phyloP scores from a whole-genome alignment of 2,113 vertebrate species.

The Hippocampus abdominalis region DNA sequence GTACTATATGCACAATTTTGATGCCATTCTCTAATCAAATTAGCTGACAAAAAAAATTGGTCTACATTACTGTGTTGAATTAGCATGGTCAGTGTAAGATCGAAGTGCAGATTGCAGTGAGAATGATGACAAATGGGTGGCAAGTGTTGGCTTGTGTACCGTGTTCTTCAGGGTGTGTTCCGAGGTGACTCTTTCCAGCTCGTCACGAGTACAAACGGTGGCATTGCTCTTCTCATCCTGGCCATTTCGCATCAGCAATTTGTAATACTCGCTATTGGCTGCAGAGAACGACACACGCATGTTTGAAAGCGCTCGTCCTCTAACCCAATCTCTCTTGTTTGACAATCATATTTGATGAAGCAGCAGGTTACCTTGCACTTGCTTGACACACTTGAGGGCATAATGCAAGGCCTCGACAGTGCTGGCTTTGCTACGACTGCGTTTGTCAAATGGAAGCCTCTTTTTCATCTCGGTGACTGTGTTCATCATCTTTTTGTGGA shows the following conservation, averaged over 20 bases:
- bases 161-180: constrained; percentile 85
- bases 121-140: not conserved
- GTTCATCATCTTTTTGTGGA: constrained; percentile 72
- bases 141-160: constrained; percentile 58
- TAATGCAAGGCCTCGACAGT: constrained; percentile 82
- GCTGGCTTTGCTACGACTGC: constrained; percentile 75
- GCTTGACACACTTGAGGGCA: constrained; percentile 81
- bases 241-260: constrained; percentile 72
- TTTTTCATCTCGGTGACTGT: constrained; percentile 87
- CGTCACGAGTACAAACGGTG: constrained; percentile 73
- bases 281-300: constrained; percentile 50
- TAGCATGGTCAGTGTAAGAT: not conserved
- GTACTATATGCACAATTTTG: not conserved
- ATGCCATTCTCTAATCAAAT: not conserved
- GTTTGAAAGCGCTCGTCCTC: not conserved
- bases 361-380: constrained; percentile 78
- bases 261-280: constrained; percentile 87
- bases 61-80: not conserved
- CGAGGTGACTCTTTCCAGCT: constrained; percentile 78
- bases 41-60: not conserved
- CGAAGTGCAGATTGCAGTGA: not conserved
- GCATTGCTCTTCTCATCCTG: constrained; percentile 66
- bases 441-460: constrained; percentile 76
- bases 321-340: not conserved
- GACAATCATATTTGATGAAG: not conserved